Percentiles rank a stretch among this genome's conserved stretches.
Evolutionary conservation across 2,888 invertebrate genomes (phyloP).

Genomic region (Alviniconcha strummeri): DNA sequence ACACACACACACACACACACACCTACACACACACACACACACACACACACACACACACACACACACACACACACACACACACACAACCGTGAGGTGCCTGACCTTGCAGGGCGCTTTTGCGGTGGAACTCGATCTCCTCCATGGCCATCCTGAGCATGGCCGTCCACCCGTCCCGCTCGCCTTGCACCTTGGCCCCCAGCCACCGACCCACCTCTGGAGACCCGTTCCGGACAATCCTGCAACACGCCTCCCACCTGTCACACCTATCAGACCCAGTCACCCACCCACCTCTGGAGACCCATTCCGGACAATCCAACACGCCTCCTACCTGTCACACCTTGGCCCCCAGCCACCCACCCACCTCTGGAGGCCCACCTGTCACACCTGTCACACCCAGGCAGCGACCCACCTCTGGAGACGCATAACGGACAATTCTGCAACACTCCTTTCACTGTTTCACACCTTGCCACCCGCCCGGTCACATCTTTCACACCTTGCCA

Average conservation of each 20-base stretch:
- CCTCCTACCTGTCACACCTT: conserved; percentile 47
- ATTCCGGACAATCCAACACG: conserved; percentile 20
- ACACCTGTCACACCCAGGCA: too few species aligned
- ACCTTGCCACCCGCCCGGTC: conserved; percentile 51
- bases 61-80: not conserved
- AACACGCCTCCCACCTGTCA: not conserved
- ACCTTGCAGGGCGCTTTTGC: conserved; percentile 54
- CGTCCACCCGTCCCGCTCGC: conserved; percentile 65
- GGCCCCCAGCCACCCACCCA: conserved; percentile 52
- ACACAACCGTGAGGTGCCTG: too few species aligned
- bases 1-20: not conserved
- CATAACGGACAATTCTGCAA: conserved; percentile 25
- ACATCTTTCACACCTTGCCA: conserved; percentile 18
- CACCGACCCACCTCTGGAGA: conserved; percentile 40
- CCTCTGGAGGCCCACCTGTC: conserved; percentile 26
- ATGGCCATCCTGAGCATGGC: conserved; percentile 62
- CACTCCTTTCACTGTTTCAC: not conserved
- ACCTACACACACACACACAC: not conserved
- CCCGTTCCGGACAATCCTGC: conserved; percentile 29
- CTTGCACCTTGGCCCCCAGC: conserved; percentile 61
- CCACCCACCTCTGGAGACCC: conserved; percentile 27
- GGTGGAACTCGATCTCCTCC: conserved; percentile 62
- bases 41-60: conserved; percentile 9
- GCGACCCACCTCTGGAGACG: not conserved
- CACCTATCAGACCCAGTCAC: conserved; percentile 50